These are phyloP conservation scores for Zaprionus camerounensis DNA, from an alignment of 1,140 invertebrate species.

Conservation along the genomic window DNA sequence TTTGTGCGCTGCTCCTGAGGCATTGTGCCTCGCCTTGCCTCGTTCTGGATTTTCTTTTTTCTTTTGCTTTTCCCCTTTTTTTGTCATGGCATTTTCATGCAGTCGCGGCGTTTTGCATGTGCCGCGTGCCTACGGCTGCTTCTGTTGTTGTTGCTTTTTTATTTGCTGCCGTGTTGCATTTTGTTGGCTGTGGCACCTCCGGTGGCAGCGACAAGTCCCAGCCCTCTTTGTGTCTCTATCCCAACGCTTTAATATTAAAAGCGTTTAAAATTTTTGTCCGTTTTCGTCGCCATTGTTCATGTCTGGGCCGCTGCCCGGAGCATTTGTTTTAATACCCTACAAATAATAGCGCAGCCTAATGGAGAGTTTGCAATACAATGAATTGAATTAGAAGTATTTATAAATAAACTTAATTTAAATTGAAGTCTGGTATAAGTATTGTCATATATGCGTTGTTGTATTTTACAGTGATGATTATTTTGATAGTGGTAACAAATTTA, in stretches of 20 bases:
- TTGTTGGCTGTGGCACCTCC: conserved; percentile 42
- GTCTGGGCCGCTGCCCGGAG: conserved; percentile 24
- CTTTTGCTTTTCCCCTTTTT: conserved; percentile 8
- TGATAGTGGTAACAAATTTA: no score
- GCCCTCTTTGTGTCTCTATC: conserved; percentile 36
- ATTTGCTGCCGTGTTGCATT: conserved; percentile 66
- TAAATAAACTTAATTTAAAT: no score
- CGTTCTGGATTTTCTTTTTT: conserved; percentile 6
- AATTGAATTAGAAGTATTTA: no score
- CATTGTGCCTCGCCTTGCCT: conserved; percentile 1
- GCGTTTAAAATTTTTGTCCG: conserved; percentile 72
- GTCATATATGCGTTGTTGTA: no score
- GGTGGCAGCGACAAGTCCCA: conserved; percentile 12
- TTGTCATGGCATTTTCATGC: conserved; percentile 50
- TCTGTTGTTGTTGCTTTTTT: conserved; percentile 36
- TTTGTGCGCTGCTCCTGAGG: conserved; percentile 11
- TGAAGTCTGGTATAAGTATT: no score
- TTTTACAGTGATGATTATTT: no score
- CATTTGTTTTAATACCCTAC: conserved; percentile 32
- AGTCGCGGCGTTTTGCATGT: conserved; percentile 59
- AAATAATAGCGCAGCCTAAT: neutral
- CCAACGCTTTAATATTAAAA: conserved; percentile 79
- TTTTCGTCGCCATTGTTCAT: conserved; percentile 73
- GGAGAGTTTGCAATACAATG: neutral
- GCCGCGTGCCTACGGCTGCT: conserved; percentile 51